Conservation (phyloP, 2,797 vertebrate species). For the Brachyalestes nurse region DNA sequence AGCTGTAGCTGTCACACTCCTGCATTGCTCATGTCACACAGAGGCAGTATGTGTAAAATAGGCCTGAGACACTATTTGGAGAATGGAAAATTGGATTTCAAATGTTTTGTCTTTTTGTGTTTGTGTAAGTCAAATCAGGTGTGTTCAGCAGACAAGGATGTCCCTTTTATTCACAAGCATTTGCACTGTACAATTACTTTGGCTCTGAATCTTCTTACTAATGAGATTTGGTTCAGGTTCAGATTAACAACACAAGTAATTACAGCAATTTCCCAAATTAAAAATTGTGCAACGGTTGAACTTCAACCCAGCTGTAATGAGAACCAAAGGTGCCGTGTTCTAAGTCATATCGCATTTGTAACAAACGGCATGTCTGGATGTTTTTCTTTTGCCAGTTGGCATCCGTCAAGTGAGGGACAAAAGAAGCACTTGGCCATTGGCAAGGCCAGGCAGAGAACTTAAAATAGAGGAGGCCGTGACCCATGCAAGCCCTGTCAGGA, state of each 20-base stretch:
- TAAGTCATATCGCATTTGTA: slow-evolving; percentile 3
- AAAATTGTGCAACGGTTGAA: slow-evolving; percentile 1
- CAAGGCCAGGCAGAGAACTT: background rate
- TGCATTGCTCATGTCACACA: too few relatives aligned
- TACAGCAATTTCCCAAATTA: slow-evolving; percentile 25
- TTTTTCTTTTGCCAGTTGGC: slow-evolving; percentile 34
- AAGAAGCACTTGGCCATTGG: background rate
- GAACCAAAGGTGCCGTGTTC: slow-evolving; percentile 19
- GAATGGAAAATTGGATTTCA: slow-evolving; percentile 8
- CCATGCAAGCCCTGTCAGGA: slow-evolving; percentile 19
- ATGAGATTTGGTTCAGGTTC: slow-evolving; percentile 9
- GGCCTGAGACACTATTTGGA: slow-evolving; percentile 30
- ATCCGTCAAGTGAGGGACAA: slow-evolving; percentile 42
- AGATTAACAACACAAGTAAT: slow-evolving; percentile 8
- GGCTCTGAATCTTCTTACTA: slow-evolving; percentile 7
- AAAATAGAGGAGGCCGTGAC: slow-evolving; percentile 32
- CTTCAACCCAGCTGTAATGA: slow-evolving; percentile 17
- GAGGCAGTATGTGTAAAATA: too few relatives aligned
- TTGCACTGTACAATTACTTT: background rate
- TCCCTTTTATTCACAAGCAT: background rate
- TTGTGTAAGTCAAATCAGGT: slow-evolving; percentile 18
- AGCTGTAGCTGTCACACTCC: too few relatives aligned
- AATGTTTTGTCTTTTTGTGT: slow-evolving; percentile 35
- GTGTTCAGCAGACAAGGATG: background rate
- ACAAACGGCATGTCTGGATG: slow-evolving; percentile 18